A percentile compares a stretch with the other conserved stretches of the same genome.
Evolutionary conservation across 2,888 invertebrate species (phyloP).

Genomic region (Tridacna gigas): DNA sequence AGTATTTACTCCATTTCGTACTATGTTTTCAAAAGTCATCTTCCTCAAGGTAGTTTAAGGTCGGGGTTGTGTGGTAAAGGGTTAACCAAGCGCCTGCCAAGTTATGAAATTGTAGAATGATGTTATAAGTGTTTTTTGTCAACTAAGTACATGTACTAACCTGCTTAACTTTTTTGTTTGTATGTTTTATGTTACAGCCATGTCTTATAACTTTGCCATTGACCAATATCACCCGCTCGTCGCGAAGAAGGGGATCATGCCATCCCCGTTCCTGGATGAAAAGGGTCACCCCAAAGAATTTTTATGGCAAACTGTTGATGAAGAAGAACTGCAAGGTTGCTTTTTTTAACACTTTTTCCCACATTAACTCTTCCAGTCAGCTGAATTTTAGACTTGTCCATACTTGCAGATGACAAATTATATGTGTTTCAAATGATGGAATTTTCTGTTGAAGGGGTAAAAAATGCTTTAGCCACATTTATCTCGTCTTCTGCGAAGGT

Average conservation of each 20-base stretch:
- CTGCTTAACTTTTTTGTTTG: constrained; percentile 4
- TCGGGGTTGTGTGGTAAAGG: too few relatives aligned
- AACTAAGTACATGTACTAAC: background rate
- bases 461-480: too few relatives aligned
- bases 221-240: constrained; percentile 78
- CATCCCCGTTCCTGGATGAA: constrained; percentile 67
- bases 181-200: constrained; percentile 66
- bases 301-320: constrained; percentile 70
- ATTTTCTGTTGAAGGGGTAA: too few relatives aligned
- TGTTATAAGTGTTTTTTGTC: too few relatives aligned
- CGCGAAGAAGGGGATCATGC: constrained; percentile 69
- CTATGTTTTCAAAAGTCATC: background rate
- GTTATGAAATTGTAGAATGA: too few relatives aligned
- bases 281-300: constrained; percentile 69
- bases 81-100: too few relatives aligned
- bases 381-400: too few relatives aligned
- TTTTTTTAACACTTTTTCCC: background rate
- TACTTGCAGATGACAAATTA: too few relatives aligned
- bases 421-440: too few relatives aligned
- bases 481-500: too few relatives aligned
- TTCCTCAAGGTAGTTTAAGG: background rate
- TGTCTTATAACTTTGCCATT: constrained; percentile 82
- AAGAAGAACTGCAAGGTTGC: constrained; percentile 69
- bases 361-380: too few relatives aligned
- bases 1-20: background rate